phyloP scores from a whole-genome alignment of 2,888 invertebrate genomes.

The Heliconius sara region DNA sequence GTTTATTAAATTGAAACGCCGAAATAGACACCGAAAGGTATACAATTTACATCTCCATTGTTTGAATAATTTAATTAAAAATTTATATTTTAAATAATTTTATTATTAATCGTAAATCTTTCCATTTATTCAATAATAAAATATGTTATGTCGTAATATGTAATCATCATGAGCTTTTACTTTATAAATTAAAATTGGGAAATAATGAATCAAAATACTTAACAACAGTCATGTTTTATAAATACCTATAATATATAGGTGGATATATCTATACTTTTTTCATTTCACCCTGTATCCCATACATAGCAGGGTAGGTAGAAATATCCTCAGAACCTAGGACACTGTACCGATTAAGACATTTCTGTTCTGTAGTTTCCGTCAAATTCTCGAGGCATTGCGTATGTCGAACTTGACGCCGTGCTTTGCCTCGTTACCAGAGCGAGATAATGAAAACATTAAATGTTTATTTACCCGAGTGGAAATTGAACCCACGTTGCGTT shows the following conservation, averaged over 20 bases:
- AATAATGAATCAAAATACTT: neutral
- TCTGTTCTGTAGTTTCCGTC: neutral
- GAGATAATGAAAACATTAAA: too few relatives aligned
- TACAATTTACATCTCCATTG: conserved; percentile 11
- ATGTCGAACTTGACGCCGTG: neutral
- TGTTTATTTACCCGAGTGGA: neutral
- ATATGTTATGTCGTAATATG: neutral
- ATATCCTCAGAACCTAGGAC: too few relatives aligned
- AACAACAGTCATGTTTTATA: neutral
- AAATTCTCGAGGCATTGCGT: neutral
- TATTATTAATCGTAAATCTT: neutral
- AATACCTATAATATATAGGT: too few relatives aligned
- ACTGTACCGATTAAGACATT: too few relatives aligned
- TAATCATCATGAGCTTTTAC: neutral
- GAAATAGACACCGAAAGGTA: conserved; percentile 24
- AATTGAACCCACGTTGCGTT: neutral
- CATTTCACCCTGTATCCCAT: too few relatives aligned
- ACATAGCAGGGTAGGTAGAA: neutral
- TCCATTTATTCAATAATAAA: neutral
- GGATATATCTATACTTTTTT: too few relatives aligned
- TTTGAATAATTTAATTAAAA: conserved; percentile 14
- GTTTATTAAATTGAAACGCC: conserved; percentile 40
- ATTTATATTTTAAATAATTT: neutral
- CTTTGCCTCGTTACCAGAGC: neutral
- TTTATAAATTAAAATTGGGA: neutral